Percentiles rank a stretch among this genome's conserved stretches.
phyloP scores from a whole-genome alignment of 2,113 vertebrate species.

The Gopherus evgoodei region DNA sequence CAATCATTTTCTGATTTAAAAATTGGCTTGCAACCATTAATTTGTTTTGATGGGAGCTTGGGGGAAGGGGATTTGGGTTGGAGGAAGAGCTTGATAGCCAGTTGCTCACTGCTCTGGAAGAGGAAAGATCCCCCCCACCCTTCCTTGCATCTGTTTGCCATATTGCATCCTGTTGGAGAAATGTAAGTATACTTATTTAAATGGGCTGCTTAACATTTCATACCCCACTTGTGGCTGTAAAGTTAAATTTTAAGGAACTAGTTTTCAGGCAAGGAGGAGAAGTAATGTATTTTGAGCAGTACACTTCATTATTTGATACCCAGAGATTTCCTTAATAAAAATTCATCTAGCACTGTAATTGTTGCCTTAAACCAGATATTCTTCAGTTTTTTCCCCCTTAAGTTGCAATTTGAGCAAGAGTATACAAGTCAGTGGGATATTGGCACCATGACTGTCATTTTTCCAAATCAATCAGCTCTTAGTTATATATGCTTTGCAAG shows the following conservation, averaged over 20 bases:
- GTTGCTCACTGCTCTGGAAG: constrained; percentile 17
- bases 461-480: not conserved
- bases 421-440: not conserved
- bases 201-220: not conserved
- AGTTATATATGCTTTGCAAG: not conserved
- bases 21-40: not conserved
- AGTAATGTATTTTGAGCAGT: not conserved
- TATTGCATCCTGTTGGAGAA: constrained; percentile 65
- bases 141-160: constrained; percentile 68
- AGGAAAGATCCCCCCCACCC: not conserved
- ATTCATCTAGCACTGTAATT: not conserved
- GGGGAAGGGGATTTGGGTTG: not conserved
- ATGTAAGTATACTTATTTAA: constrained; percentile 49
- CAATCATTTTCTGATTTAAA: not conserved
- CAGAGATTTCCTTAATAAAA: not conserved
- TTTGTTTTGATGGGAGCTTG: not conserved
- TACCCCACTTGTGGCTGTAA: not conserved
- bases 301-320: not conserved
- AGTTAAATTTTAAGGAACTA: not conserved
- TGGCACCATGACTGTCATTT: not conserved
- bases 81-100: not conserved
- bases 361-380: not conserved
- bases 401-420: not conserved
- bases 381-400: not conserved
- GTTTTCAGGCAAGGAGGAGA: not conserved